Base-by-base conservation (phyloP, 1,140 invertebrate species). In the Meloidogyne chitwoodi region DNA sequence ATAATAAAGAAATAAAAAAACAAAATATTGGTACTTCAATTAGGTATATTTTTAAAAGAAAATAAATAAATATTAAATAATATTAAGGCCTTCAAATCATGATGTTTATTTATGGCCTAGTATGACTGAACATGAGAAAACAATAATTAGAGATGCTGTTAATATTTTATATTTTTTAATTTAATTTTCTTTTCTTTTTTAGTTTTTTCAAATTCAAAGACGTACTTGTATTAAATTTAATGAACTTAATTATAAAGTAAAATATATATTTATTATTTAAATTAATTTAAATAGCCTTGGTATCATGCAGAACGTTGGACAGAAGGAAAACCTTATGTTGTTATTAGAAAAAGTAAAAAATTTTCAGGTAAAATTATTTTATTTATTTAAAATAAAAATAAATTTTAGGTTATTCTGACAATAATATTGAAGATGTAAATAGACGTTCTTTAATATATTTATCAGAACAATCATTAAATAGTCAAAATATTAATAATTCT, bases 361-460 rank as follows among this genome's bases (percentile, higher is more conserved):
- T 84, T 81, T 38, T 76, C 81, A 10, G 82, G 81, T 83, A 69
- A 31, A 66, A 75, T 26, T 22, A 27, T 19, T 68, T 27, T 31
- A 74, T 31, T 24, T 62, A 41, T 11, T 34, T 11, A 41, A 56
- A 10, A 66, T 48, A 26, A 16, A 48, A 79, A 19, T n/a, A n/a
- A n/a, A n/a, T n/a, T n/a, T n/a, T n/a, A 83, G 83, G 81, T 5
- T 85, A 85, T 68, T 81, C 84, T 5, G 84, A 85, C 70, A 85
- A 85, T 27, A 79, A 80, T 10, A 74, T 85, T 19, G 85, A 85
- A 72, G 80, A 83, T 34, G 72, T 87, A 5, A 78, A 80, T 27
- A 69, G 76, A 68, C 77, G 83, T 11, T 87, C 85, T 4, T 66
- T 85, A 64, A 66, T 85, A 26, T 85, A 85, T 48, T 56, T 85